A percentile compares a stretch with the other conserved stretches of the same genome.
Conservation (phyloP, 35 echinoderm and acorn worm species). For the Lytechinus variegatus region DNA sequence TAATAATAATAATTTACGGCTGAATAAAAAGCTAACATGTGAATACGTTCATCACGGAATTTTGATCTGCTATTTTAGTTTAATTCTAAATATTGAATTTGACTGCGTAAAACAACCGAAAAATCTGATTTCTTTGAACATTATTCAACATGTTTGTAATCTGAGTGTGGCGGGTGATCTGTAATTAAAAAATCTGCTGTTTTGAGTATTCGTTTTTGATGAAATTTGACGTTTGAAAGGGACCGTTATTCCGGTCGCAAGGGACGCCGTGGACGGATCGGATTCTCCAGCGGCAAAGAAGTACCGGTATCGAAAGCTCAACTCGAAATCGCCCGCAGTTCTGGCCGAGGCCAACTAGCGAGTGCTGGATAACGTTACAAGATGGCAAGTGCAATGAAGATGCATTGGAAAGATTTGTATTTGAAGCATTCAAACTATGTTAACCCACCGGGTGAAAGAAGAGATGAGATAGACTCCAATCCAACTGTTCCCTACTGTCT, state of each 20-base stretch:
- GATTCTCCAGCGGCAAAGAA: no score
- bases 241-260: neutral
- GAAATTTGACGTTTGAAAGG: neutral
- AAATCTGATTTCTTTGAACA: neutral
- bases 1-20: neutral
- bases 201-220: neutral
- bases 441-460: conserved; percentile 47
- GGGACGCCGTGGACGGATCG: neutral
- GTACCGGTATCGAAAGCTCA: neutral
- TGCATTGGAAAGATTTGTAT: conserved; percentile 37
- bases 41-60: neutral
- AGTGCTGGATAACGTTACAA: neutral
- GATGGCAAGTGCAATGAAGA: conserved; percentile 13
- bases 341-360: neutral
- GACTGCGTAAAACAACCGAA: neutral
- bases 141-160: neutral
- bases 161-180: neutral
- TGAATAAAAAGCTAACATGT: neutral
- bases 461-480: conserved; percentile 54
- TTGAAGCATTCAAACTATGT: conserved; percentile 23
- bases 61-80: no score
- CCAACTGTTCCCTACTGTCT: conserved; percentile 51
- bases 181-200: neutral
- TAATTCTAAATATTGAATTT: neutral
- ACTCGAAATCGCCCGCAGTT: neutral